A percentile compares a stretch with the other conserved stretches of the same genome.
Evolutionary conservation across 2,113 vertebrate genomes (phyloP).

Genomic region (Onychorhynchus coronatus): DNA sequence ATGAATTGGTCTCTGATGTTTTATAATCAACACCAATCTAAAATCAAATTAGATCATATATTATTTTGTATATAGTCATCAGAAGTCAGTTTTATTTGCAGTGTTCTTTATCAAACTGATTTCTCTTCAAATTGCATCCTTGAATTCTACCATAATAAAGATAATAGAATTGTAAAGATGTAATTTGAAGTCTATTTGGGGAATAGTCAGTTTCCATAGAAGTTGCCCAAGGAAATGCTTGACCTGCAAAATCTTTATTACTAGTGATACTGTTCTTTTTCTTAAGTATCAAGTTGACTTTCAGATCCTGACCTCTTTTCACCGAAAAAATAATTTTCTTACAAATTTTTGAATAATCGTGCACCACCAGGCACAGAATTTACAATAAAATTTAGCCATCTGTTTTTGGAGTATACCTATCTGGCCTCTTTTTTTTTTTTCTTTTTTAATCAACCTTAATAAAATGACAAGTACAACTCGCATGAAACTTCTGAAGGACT

Average conservation of each 20-base stretch:
- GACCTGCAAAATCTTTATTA: constrained; percentile 16
- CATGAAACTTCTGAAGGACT: not conserved
- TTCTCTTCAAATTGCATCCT: not conserved
- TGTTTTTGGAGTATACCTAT: not conserved
- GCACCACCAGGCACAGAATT: not conserved
- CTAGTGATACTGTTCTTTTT: not conserved
- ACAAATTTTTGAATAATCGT: not conserved
- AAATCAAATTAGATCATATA: not conserved
- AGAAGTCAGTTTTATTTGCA: not conserved
- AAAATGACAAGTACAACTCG: not conserved
- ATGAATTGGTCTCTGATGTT: not conserved
- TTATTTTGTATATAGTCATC: not conserved
- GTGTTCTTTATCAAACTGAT: not conserved
- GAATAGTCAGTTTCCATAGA: not conserved
- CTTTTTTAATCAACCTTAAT: not conserved
- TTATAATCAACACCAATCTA: not conserved
- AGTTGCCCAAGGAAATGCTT: constrained; percentile 17
- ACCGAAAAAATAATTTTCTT: not conserved
- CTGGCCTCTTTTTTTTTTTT: not conserved
- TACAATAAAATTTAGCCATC: not conserved
- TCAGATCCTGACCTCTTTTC: not conserved
- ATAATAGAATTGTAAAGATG: constrained; percentile 22
- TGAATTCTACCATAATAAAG: not conserved
- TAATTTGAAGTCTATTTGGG: constrained; percentile 21
- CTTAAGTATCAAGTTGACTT: not conserved